These are phyloP conservation scores for Gadopsis bispinosus DNA, from an alignment of 2,797 vertebrate genomes.

Conservation along the genomic window DNA sequence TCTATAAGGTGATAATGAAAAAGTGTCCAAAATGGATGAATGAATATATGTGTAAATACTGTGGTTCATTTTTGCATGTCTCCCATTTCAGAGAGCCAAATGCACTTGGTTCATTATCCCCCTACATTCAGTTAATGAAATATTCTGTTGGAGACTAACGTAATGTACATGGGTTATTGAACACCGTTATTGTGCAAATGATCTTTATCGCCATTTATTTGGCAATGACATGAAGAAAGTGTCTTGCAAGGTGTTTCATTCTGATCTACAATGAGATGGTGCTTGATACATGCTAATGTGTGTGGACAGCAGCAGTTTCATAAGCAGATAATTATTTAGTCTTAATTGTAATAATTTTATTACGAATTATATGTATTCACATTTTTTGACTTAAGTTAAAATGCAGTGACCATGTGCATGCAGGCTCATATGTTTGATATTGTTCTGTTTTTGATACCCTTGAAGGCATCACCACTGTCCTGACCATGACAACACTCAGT, in stretches of 20 bases:
- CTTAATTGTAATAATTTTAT: neutral
- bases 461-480: slow-evolving; percentile 96
- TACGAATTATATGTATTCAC: neutral
- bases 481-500: slow-evolving; percentile 98
- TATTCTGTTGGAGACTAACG: slow-evolving; percentile 50
- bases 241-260: slow-evolving; percentile 6
- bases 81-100: slow-evolving; percentile 17
- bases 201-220: slow-evolving; percentile 34
- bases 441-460: slow-evolving; percentile 12
- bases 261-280: neutral
- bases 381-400: neutral
- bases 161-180: slow-evolving; percentile 54
- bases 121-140: slow-evolving; percentile 58
- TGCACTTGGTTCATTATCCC: slow-evolving; percentile 48
- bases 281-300: neutral
- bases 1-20: neutral
- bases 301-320: slow-evolving; percentile 4
- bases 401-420: neutral
- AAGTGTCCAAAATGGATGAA: neutral
- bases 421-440: neutral
- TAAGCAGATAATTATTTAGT: slow-evolving; percentile 7
- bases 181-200: slow-evolving; percentile 34
- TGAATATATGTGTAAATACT: slow-evolving; percentile 6
- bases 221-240: slow-evolving; percentile 19
- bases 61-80: neutral